These are phyloP conservation scores for Amazona vittata DNA, from an alignment of 2,113 vertebrate genomes.

Conservation along the genomic window DNA sequence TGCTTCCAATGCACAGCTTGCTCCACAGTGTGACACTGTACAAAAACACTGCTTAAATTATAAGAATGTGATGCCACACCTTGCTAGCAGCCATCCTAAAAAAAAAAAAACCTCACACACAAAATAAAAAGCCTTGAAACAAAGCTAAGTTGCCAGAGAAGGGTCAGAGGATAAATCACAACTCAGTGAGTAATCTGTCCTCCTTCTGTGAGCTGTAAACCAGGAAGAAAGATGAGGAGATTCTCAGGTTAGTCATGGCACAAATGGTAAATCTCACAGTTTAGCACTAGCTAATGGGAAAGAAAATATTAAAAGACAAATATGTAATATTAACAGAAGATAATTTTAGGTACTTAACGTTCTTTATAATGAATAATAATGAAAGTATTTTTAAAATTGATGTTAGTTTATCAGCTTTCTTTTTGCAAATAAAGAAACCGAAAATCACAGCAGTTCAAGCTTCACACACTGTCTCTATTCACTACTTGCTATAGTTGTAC, in stretches of 20 bases:
- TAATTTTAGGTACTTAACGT: not conserved
- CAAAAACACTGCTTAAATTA: not conserved
- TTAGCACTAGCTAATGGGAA: not conserved
- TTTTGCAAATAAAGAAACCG: not conserved
- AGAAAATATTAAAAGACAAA: not conserved
- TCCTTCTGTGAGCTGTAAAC: not conserved
- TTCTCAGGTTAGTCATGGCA: not conserved
- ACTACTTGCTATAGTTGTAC: not conserved
- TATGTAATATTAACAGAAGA: not conserved
- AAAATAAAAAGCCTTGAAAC: not conserved
- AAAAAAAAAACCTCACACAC: not conserved
- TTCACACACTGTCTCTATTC: not conserved
- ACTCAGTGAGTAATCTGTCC: not conserved
- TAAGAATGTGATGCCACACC: not conserved
- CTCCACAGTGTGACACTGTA: not conserved
- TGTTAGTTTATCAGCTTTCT: not conserved
- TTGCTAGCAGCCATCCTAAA: not conserved
- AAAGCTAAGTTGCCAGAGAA: not conserved
- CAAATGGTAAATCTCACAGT: not conserved
- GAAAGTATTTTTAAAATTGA: not conserved
- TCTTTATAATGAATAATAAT: not conserved
- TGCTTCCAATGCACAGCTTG: not conserved
- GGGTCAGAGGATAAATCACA: not conserved
- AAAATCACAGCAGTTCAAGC: not conserved
- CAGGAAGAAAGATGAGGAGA: conserved; percentile 1